Percentiles rank a stretch among this genome's conserved stretches.
These are phyloP conservation scores for Neomorphus geoffroyi DNA, from an alignment of 2,797 vertebrate genomes.

Conservation along the genomic window DNA sequence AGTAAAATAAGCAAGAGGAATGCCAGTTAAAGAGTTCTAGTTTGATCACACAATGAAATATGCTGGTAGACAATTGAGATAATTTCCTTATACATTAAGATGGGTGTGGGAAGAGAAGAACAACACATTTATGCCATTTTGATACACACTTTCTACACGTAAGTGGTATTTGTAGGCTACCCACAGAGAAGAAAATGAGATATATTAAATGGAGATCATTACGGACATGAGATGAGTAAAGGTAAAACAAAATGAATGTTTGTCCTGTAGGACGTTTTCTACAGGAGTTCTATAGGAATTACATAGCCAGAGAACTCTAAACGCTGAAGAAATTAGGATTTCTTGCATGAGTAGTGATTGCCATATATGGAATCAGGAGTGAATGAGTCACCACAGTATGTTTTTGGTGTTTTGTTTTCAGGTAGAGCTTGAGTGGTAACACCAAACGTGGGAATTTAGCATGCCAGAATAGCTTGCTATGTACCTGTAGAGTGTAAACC, in stretches of 20 bases:
- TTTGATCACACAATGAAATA: background rate
- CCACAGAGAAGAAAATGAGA: background rate
- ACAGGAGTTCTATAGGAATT: background rate
- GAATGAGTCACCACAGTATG: background rate
- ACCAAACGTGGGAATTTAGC: background rate
- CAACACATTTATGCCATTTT: background rate
- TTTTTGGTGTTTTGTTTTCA: background rate
- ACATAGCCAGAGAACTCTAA: background rate
- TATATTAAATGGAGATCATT: background rate
- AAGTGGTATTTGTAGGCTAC: background rate
- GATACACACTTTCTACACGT: background rate
- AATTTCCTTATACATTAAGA: background rate
- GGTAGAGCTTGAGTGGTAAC: background rate
- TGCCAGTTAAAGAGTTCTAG: background rate
- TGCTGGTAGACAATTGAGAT: background rate
- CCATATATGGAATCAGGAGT: background rate
- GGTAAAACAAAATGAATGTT: background rate
- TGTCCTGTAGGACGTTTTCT: too few species aligned
- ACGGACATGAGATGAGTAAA: background rate
- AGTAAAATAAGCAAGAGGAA: background rate
- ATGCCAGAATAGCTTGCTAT: background rate
- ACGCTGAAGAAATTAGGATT: background rate
- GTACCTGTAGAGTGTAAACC: background rate
- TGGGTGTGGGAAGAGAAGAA: background rate
- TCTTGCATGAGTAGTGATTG: background rate